These are phyloP conservation scores for Brotula barbata DNA, from an alignment of 2,797 vertebrate species.

Conservation along the genomic window DNA sequence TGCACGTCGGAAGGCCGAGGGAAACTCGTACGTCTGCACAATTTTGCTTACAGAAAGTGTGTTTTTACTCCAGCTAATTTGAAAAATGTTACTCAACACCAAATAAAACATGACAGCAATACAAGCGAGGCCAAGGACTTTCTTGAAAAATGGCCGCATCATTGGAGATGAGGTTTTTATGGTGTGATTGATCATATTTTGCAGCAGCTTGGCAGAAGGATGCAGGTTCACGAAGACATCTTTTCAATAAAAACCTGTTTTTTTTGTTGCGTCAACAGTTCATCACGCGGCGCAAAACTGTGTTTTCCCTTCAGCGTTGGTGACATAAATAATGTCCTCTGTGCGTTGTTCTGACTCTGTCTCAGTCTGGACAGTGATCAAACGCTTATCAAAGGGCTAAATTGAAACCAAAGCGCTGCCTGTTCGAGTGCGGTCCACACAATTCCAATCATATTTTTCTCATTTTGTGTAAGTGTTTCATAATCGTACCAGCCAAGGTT, in stretches of 20 bases:
- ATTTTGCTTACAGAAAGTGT: constrained; percentile 32
- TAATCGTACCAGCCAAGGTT: constrained; percentile 19
- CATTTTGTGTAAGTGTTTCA: constrained; percentile 33
- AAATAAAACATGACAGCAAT: constrained; percentile 47
- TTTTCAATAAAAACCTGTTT: constrained; percentile 61
- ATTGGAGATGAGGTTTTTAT: constrained; percentile 54
- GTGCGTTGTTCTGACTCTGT: constrained; percentile 33
- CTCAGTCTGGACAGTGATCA: constrained; percentile 51
- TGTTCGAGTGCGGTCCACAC: background rate
- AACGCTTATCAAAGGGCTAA: constrained; percentile 30
- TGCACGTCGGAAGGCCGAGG: constrained; percentile 9
- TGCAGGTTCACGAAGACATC: constrained; percentile 39
- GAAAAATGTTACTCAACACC: constrained; percentile 36
- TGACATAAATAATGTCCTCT: constrained; percentile 42
- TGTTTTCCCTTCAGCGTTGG: constrained; percentile 47
- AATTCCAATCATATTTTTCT: constrained; percentile 47
- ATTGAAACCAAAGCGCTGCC: constrained; percentile 4
- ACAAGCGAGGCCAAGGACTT: constrained; percentile 57
- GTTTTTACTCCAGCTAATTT: constrained; percentile 22
- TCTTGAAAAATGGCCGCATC: constrained; percentile 52
- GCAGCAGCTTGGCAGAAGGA: constrained; percentile 50
- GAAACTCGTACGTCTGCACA: constrained; percentile 20
- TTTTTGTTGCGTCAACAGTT: constrained; percentile 65
- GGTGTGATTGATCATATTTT: constrained; percentile 52
- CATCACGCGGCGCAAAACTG: constrained; percentile 55